A percentile compares a stretch with the other conserved stretches of the same genome.
These are phyloP conservation scores for Metallyticus violacea DNA, from an alignment of 2,888 invertebrate genomes.

Conservation along the genomic window DNA sequence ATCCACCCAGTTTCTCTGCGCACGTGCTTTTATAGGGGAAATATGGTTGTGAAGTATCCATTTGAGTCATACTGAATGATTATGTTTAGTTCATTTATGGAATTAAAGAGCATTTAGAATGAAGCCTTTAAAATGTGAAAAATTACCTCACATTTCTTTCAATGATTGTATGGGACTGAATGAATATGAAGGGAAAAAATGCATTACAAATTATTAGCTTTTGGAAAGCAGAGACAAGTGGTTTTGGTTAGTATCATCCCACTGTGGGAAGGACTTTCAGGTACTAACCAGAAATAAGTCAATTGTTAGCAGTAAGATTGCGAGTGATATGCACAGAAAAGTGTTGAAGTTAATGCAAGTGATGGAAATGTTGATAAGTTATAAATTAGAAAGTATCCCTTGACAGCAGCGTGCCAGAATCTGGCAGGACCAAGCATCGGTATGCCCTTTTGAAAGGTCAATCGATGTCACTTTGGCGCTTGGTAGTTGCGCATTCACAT, in stretches of 20 bases:
- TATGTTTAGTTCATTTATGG: not conserved
- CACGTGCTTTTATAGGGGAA: slow-evolving; percentile 25
- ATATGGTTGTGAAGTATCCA: slow-evolving; percentile 6
- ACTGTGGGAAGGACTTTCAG: slow-evolving; percentile 39
- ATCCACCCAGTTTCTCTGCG: slow-evolving; percentile 27
- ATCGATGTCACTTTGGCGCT: slow-evolving; percentile 37
- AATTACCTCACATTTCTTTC: not conserved
- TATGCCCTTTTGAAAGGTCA: not conserved
- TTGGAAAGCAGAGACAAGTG: slow-evolving; percentile 18
- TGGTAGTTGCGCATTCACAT: slow-evolving; percentile 43
- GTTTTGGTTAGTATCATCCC: slow-evolving; percentile 36
- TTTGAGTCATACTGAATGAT: slow-evolving; percentile 1
- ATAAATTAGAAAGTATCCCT: slow-evolving; percentile 22
- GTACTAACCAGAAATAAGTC: slow-evolving; percentile 41
- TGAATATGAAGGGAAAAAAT: not conserved
- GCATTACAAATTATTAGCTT: not conserved
- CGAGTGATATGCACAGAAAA: slow-evolving; percentile 4
- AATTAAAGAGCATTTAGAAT: not conserved
- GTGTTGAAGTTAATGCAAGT: not conserved
- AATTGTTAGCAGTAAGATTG: slow-evolving; percentile 19
- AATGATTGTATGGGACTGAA: not conserved
- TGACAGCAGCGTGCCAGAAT: slow-evolving; percentile 30
- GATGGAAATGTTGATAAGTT: not conserved
- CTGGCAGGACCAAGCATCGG: slow-evolving; percentile 22
- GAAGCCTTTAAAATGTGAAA: not conserved